These are phyloP conservation scores for Phrixothrix hirtus DNA, from an alignment of 2,888 invertebrate genomes.

Conservation along the genomic window DNA sequence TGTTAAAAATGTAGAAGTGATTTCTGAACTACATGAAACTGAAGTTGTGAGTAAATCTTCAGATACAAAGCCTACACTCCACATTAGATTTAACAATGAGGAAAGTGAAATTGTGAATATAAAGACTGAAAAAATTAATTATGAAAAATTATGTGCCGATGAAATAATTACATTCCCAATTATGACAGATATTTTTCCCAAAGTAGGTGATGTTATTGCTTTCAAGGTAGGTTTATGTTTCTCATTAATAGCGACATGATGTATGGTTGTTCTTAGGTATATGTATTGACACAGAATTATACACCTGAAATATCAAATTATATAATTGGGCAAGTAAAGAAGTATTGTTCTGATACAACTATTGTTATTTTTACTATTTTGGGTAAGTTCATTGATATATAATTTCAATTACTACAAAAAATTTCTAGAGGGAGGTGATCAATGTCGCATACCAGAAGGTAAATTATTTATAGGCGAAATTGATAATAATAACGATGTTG, in stretches of 20 bases:
- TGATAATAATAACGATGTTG: constrained; percentile 21
- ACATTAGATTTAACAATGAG: constrained; percentile 28
- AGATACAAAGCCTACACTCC: constrained; percentile 6
- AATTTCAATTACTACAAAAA: not conserved
- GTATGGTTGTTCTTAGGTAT: constrained; percentile 4
- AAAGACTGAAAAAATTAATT: not conserved
- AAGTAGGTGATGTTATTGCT: constrained; percentile 37
- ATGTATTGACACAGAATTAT: constrained; percentile 38
- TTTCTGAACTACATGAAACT: not conserved
- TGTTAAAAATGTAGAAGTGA: not conserved
- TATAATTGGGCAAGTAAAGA: constrained; percentile 47
- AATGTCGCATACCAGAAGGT: constrained; percentile 47
- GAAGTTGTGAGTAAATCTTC: too few relatives aligned
- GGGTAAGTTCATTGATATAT: constrained; percentile 24
- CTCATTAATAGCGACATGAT: constrained; percentile 22
- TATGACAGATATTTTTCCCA: constrained; percentile 25
- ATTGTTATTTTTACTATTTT: constrained; percentile 41
- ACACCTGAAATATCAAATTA: constrained; percentile 52
- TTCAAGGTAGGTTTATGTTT: constrained; percentile 36
- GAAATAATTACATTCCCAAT: constrained; percentile 30
- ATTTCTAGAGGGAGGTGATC: constrained; percentile 47
- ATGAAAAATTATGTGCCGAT: constrained; percentile 16
- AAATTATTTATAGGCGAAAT: constrained; percentile 49
- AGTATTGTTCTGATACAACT: constrained; percentile 28
- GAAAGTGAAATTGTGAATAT: not conserved